Evolutionary conservation across 2,888 invertebrate genomes (phyloP).

Genomic region (Pelosia muscerda): DNA sequence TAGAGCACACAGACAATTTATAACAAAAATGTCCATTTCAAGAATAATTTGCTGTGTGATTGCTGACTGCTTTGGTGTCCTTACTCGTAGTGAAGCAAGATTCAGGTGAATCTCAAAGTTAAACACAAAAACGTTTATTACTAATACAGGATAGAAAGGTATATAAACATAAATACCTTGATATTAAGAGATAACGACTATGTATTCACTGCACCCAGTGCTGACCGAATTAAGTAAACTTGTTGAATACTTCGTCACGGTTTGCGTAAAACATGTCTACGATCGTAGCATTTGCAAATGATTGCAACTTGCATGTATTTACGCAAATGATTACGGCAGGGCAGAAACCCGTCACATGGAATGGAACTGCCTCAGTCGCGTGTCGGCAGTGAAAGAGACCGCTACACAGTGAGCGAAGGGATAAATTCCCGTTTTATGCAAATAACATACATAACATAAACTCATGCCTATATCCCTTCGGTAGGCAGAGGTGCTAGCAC

Average conservation of each 20-base stretch:
- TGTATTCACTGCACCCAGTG: slow-evolving; percentile 26
- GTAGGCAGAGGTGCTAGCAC: too few species aligned
- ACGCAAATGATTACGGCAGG: slow-evolving; percentile 23
- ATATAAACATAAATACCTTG: background rate
- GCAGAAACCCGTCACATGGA: too few species aligned
- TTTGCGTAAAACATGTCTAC: slow-evolving; percentile 34
- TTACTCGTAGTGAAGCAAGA: background rate
- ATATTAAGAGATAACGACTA: slow-evolving; percentile 19
- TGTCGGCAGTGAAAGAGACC: too few species aligned
- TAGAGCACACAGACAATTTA: too few species aligned
- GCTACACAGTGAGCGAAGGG: too few species aligned
- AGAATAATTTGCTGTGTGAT: too few species aligned
- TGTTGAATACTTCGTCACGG: slow-evolving; percentile 33
- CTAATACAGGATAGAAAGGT: background rate
- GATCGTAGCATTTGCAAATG: slow-evolving; percentile 39
- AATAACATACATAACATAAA: too few species aligned
- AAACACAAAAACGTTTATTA: background rate
- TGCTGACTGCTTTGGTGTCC: too few species aligned
- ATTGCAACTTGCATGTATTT: slow-evolving; percentile 44
- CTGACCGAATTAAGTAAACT: slow-evolving; percentile 46
- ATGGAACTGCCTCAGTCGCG: too few species aligned
- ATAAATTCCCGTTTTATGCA: too few species aligned
- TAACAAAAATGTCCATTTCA: too few species aligned
- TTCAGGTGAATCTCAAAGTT: slow-evolving; percentile 2
- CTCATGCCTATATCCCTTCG: too few species aligned